A percentile compares a stretch with the other conserved stretches of the same genome.
phyloP scores from a whole-genome alignment of 2,797 vertebrate species.

The Aulostomus chinensis region DNA sequence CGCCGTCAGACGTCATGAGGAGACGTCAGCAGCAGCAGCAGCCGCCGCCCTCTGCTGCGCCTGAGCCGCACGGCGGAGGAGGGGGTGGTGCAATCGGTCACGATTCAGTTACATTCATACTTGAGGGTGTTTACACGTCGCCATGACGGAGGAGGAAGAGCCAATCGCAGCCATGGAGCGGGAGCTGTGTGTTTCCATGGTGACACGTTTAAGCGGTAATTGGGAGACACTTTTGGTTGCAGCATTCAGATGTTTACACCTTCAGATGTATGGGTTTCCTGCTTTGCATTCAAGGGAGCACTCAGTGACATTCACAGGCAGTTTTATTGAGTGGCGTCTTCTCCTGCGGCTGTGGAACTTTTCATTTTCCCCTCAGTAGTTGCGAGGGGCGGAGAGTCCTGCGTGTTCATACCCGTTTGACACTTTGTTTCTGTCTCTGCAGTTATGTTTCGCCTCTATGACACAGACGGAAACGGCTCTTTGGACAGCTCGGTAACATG shows the following conservation, averaged over 20 bases:
- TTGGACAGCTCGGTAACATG: conserved; percentile 91
- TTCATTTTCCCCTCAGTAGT: too few relatives aligned
- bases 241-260: too few relatives aligned
- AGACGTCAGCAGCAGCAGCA: too few relatives aligned
- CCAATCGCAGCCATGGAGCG: conserved; percentile 18
- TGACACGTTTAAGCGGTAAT: conserved; percentile 30
- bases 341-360: too few relatives aligned
- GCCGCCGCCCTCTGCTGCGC: too few relatives aligned
- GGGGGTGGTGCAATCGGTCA: neutral
- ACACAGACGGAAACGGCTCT: conserved; percentile 92
- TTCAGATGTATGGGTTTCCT: too few relatives aligned
- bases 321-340: too few relatives aligned
- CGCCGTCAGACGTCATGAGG: conserved; percentile 17
- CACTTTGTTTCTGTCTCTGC: conserved; percentile 46
- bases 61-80: too few relatives aligned
- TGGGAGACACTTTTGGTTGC: conserved; percentile 30
- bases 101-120: neutral
- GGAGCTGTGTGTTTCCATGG: conserved; percentile 65
- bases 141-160: neutral
- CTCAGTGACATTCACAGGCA: too few relatives aligned
- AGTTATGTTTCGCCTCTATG: conserved; percentile 98
- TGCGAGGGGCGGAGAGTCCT: too few relatives aligned
- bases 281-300: too few relatives aligned
- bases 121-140: neutral
- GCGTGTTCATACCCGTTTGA: conserved; percentile 10